These are phyloP conservation scores for Hylaeus anthracinus DNA, from an alignment of 1,140 invertebrate species.

Conservation along the genomic window DNA sequence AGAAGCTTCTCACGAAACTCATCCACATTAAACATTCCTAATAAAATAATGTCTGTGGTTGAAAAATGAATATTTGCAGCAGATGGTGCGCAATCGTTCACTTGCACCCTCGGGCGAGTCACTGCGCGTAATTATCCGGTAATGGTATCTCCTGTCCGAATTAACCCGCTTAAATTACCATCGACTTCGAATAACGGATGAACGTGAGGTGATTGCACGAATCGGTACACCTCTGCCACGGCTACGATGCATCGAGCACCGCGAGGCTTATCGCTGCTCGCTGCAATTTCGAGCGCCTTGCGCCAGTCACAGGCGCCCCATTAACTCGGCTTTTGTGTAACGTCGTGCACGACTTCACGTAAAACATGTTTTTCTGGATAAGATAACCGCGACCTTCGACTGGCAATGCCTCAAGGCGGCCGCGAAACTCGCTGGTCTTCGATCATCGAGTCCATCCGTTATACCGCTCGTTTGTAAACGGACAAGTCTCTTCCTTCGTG, in stretches of 20 bases:
- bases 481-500: no score
- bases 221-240: not conserved
- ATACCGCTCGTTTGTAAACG: not conserved
- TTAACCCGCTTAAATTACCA: not conserved
- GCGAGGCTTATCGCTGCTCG: not conserved
- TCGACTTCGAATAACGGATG: not conserved
- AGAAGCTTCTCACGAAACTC: no score
- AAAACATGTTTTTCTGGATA: conserved; percentile 11
- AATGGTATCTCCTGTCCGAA: conserved; percentile 6
- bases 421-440: not conserved
- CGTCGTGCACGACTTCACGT: not conserved
- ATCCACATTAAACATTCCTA: no score
- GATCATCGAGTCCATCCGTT: not conserved
- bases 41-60: no score
- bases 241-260: not conserved
- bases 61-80: no score
- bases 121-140: conserved; percentile 2
- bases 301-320: not conserved
- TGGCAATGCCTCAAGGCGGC: not conserved
- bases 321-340: not conserved
- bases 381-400: conserved; percentile 2
- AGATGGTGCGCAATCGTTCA: not conserved
- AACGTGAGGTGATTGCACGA: conserved; percentile 2
- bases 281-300: conserved; percentile 8
- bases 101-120: no score